These are phyloP conservation scores for Lissonota sp. DNA, from an alignment of 2,888 invertebrate species.

Conservation along the genomic window DNA sequence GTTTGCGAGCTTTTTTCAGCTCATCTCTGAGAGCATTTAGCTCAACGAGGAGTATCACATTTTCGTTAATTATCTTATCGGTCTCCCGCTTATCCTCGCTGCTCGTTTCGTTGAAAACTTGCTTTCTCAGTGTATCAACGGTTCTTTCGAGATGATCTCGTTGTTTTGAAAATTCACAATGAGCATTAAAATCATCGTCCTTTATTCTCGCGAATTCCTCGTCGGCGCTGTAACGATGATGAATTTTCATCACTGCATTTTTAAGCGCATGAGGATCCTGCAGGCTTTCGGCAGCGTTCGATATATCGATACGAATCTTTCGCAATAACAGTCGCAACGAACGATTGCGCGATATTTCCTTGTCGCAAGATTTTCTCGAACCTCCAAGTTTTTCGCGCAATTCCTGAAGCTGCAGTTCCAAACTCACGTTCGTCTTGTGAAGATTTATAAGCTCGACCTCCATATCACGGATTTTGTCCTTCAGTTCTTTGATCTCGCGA, in stretches of 20 bases:
- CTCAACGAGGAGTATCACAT: slow-evolving; percentile 90
- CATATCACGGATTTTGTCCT: slow-evolving; percentile 92
- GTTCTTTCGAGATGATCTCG: slow-evolving; percentile 92
- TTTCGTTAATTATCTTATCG: slow-evolving; percentile 87
- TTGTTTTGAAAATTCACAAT: slow-evolving; percentile 91
- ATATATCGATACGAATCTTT: slow-evolving; percentile 92
- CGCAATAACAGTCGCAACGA: slow-evolving; percentile 88
- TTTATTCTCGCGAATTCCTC: slow-evolving; percentile 88
- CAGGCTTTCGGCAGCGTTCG: slow-evolving; percentile 91
- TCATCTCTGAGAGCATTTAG: slow-evolving; percentile 90
- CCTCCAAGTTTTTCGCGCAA: slow-evolving; percentile 91
- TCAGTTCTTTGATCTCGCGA: slow-evolving; percentile 92
- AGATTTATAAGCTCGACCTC: slow-evolving; percentile 92
- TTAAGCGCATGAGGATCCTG: slow-evolving; percentile 89
- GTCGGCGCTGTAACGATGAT: slow-evolving; percentile 90
- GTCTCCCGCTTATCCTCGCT: slow-evolving; percentile 69
- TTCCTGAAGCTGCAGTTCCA: slow-evolving; percentile 91
- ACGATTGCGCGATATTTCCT: slow-evolving; percentile 87
- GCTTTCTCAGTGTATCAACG: slow-evolving; percentile 84
- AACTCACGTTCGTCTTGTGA: slow-evolving; percentile 89
- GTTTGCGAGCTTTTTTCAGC: slow-evolving; percentile 87
- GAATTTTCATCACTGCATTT: slow-evolving; percentile 85
- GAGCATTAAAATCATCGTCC: slow-evolving; percentile 89
- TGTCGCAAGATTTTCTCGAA: slow-evolving; percentile 89
- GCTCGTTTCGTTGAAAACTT: slow-evolving; percentile 75